Percentiles rank a stretch among this genome's conserved stretches.
These are phyloP conservation scores for Vesta saturnalis DNA, from an alignment of 2,888 invertebrate genomes.

Conservation along the genomic window DNA sequence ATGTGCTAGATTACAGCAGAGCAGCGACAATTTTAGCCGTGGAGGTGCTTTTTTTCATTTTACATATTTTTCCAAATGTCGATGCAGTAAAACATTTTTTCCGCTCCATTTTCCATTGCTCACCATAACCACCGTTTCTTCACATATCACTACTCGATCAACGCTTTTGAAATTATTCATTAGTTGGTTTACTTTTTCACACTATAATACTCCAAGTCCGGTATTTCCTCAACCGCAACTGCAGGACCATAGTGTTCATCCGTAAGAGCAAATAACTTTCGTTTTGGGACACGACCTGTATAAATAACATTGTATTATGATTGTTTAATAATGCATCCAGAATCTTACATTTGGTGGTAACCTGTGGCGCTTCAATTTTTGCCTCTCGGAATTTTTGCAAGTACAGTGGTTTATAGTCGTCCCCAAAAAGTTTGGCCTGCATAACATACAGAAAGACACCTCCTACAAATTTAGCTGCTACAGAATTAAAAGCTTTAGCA, in stretches of 20 bases:
- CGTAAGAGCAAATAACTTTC: neutral
- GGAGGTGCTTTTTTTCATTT: neutral
- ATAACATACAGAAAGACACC: neutral
- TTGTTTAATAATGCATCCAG: neutral
- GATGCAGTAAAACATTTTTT: neutral
- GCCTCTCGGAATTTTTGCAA: neutral
- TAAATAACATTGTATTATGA: neutral
- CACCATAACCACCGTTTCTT: neutral
- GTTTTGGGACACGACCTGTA: neutral
- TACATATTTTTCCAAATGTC: neutral
- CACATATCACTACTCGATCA: neutral
- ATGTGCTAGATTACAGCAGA: neutral
- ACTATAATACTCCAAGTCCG: neutral
- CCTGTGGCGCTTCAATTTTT: neutral
- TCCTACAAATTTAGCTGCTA: too few relatives aligned
- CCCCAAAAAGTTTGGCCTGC: neutral
- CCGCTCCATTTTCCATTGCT: neutral
- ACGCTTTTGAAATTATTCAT: neutral
- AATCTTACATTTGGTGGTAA: neutral
- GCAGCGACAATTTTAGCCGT: slow-evolving; percentile 2
- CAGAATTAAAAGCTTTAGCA: neutral
- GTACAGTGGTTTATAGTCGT: neutral
- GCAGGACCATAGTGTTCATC: neutral
- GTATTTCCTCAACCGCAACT: neutral
- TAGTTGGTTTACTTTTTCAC: neutral